Evolutionary conservation across 2,797 vertebrate species (phyloP).

Genomic region (Coccyzus lansbergi): DNA sequence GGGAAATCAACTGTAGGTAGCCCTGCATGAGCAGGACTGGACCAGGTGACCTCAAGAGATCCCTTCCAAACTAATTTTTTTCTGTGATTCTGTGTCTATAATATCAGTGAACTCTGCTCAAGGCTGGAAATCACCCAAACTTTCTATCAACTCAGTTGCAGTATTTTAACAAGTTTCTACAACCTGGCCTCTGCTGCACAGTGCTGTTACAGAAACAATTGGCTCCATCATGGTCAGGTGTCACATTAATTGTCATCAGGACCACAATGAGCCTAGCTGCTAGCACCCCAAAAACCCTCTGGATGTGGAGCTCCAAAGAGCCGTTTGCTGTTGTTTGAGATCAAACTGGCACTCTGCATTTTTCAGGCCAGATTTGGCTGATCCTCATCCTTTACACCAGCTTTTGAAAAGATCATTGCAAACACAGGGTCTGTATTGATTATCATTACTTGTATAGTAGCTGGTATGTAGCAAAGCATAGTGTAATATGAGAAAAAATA

Average conservation of each 20-base stretch:
- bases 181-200: neutral
- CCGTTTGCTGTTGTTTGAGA: neutral
- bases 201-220: neutral
- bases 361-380: constrained; percentile 25
- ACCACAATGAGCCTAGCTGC: neutral
- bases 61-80: neutral
- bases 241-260: neutral
- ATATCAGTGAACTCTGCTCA: neutral
- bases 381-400: neutral
- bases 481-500: constrained; percentile 71
- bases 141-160: neutral
- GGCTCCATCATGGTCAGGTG: neutral
- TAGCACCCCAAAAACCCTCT: neutral
- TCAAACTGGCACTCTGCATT: neutral
- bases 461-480: constrained; percentile 59
- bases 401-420: constrained; percentile 51
- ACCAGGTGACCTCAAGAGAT: neutral
- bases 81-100: neutral
- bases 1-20: too few species aligned
- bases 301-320: neutral
- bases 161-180: neutral
- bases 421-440: constrained; percentile 65
- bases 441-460: constrained; percentile 15
- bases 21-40: too few species aligned
- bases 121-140: neutral